Conservation (phyloP, 2,113 vertebrate genomes). For the Hucho hucho region DNA sequence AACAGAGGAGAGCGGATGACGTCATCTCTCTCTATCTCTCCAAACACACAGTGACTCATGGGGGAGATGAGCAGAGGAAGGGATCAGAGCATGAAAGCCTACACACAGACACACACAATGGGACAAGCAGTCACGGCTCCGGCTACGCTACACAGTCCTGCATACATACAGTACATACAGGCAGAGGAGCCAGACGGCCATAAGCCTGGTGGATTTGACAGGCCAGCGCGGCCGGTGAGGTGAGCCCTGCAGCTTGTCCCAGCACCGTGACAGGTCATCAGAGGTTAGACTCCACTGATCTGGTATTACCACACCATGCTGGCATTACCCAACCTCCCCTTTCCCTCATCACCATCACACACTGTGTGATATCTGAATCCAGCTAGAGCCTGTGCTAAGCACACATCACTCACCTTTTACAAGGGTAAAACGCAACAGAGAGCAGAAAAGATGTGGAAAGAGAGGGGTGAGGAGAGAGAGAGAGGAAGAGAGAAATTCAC, state of each 20-base stretch:
- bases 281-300: not conserved
- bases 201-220: constrained; percentile 18
- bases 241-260: not conserved
- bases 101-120: too few species aligned
- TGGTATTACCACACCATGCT: too few species aligned
- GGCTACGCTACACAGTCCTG: too few species aligned
- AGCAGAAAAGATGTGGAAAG: not conserved
- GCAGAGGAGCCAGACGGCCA: not conserved
- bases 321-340: too few species aligned
- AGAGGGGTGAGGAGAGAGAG: constrained; percentile 11
- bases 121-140: too few species aligned
- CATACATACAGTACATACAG: constrained; percentile 1
- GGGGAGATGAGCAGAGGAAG: not conserved
- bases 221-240: constrained; percentile 1
- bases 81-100: too few species aligned
- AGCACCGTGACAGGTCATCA: constrained; percentile 22
- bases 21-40: not conserved
- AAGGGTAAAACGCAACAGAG: too few species aligned
- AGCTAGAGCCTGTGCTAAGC: constrained; percentile 5
- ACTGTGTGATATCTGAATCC: too few species aligned
- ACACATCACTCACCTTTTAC: not conserved
- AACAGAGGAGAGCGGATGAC: too few species aligned
- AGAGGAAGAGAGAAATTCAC: constrained; percentile 24
- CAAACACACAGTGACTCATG: not conserved
- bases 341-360: too few species aligned